Evolutionary conservation across 1,140 invertebrate species (phyloP).

Genomic region (Drosophila ambigua): DNA sequence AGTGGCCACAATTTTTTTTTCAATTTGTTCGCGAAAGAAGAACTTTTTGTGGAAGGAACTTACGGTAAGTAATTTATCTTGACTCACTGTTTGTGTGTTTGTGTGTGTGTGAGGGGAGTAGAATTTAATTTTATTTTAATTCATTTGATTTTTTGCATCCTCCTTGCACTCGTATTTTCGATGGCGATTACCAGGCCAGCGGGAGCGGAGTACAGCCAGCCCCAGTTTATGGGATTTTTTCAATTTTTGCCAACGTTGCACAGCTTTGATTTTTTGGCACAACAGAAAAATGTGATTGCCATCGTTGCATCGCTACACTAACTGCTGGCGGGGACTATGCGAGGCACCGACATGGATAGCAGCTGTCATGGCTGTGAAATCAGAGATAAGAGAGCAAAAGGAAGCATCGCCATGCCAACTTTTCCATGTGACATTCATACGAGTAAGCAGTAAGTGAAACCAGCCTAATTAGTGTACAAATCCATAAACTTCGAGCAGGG

Average conservation of each 20-base stretch:
- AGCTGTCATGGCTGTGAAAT: too few relatives aligned
- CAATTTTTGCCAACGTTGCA: slow-evolving; percentile 4
- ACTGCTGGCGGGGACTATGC: not conserved
- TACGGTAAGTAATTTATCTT: slow-evolving; percentile 79
- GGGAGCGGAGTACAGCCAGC: too few relatives aligned
- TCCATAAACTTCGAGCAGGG: too few relatives aligned
- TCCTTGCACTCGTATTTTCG: not conserved
- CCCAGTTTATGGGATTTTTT: not conserved
- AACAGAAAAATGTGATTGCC: not conserved
- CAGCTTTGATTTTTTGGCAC: too few relatives aligned
- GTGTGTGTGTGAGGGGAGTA: slow-evolving; percentile 6
- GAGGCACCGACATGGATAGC: too few relatives aligned
- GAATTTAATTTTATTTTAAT: slow-evolving; percentile 64
- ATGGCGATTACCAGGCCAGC: too few relatives aligned
- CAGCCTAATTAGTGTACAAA: too few relatives aligned
- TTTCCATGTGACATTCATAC: too few relatives aligned
- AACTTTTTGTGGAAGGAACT: slow-evolving; percentile 45
- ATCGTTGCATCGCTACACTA: not conserved
- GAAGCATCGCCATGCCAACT: too few relatives aligned
- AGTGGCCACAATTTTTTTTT: slow-evolving; percentile 39
- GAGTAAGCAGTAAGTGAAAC: too few relatives aligned
- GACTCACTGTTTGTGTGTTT: slow-evolving; percentile 25
- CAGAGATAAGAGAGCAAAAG: too few relatives aligned
- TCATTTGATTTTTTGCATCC: slow-evolving; percentile 38
- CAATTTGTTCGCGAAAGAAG: slow-evolving; percentile 60